phyloP scores from a whole-genome alignment of 2,797 vertebrate genomes.

The Lophura swinhoii region DNA sequence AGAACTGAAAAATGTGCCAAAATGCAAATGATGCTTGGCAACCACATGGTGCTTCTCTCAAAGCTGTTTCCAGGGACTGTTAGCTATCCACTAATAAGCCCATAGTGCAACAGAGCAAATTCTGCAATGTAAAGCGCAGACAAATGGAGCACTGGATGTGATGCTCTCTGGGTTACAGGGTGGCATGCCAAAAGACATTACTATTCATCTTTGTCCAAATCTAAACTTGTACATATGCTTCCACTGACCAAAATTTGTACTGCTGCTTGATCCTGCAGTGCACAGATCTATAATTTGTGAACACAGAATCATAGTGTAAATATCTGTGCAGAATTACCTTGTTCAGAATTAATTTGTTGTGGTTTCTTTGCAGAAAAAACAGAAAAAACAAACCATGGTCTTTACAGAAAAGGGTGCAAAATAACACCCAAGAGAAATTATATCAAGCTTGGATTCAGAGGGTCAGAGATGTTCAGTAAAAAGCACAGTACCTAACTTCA shows the following conservation, averaged over 20 bases:
- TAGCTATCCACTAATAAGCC: not conserved
- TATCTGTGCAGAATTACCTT: not conserved
- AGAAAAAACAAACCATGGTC: not conserved
- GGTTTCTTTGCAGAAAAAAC: not conserved
- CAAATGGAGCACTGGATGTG: not conserved
- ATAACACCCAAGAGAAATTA: not conserved
- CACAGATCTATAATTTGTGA: not conserved
- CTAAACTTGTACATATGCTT: not conserved
- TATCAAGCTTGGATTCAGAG: not conserved
- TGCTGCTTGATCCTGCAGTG: not conserved
- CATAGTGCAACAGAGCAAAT: not conserved
- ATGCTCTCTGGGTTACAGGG: not conserved
- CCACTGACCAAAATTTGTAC: not conserved
- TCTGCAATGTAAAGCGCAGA: not conserved
- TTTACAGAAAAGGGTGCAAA: not conserved
- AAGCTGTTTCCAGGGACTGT: not conserved
- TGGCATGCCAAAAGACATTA: not conserved
- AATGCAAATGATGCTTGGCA: slow-evolving; percentile 51
- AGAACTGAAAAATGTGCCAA: slow-evolving; percentile 19
- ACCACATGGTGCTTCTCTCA: not conserved
- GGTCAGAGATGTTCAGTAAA: not conserved
- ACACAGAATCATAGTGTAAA: not conserved
- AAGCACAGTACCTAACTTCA: not conserved
- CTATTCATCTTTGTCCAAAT: not conserved
- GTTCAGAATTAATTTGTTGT: not conserved